These are phyloP conservation scores for Acipenser transmontanus DNA, from an alignment of 2,797 vertebrate genomes.

Conservation along the genomic window DNA sequence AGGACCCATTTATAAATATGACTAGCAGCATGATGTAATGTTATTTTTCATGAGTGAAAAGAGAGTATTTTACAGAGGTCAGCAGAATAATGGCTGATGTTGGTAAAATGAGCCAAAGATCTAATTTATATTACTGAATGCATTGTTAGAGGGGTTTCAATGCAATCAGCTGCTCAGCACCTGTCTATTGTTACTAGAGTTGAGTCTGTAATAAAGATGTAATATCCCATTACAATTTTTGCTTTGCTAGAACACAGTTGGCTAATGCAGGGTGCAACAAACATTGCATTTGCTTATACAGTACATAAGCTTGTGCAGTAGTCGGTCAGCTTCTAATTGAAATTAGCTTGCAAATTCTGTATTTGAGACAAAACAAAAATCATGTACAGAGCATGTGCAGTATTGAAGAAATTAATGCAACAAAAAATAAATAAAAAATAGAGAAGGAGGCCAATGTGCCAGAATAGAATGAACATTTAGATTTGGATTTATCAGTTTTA, in stretches of 20 bases:
- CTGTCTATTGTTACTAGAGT: conserved; percentile 40
- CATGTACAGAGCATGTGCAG: too few species aligned
- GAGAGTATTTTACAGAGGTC: conserved; percentile 66
- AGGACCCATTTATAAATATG: conserved; percentile 70
- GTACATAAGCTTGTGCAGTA: too few species aligned
- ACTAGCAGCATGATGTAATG: conserved; percentile 76
- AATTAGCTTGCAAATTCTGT: too few species aligned
- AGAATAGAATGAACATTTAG: too few species aligned
- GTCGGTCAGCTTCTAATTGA: too few species aligned
- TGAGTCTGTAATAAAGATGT: conserved; percentile 12
- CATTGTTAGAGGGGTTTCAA: conserved; percentile 26
- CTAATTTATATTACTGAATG: conserved; percentile 24
- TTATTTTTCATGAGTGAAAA: conserved; percentile 73
- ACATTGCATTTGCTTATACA: too few species aligned
- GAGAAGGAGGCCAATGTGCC: too few species aligned
- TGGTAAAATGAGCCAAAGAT: conserved; percentile 62
- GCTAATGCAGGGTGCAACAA: too few species aligned
- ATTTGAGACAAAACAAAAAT: too few species aligned
- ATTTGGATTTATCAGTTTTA: too few species aligned
- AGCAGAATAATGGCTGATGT: conserved; percentile 58
- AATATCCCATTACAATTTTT: conserved; percentile 17
- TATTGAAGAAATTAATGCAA: too few species aligned
- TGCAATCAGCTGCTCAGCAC: conserved; percentile 39
- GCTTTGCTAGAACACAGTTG: background rate
- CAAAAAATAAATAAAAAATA: too few species aligned